Evolutionary conservation across 2,113 vertebrate genomes (phyloP), one percentile per base, ranked within the genome.

Genomic region (Glaucomys volans): DNA sequence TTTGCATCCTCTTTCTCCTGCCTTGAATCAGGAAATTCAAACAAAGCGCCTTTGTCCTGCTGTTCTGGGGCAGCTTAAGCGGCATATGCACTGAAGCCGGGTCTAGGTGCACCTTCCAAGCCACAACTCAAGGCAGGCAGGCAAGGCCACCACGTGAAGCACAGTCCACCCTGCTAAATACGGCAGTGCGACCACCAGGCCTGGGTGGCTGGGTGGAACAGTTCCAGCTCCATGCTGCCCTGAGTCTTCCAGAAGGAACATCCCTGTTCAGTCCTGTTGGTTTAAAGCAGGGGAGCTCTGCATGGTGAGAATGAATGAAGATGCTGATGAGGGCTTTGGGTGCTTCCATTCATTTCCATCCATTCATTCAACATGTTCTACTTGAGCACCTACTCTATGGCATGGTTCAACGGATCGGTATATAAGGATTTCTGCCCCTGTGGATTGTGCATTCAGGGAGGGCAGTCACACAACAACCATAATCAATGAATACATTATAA

Each of bases 11-110:
- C 75, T 80, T 62, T 81, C 57, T 96, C 79, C 96, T 87, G 85
- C 42, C 80, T 96, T 8, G 83, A 95, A 87, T 87, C 75, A 52
- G 66, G 90, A 94, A 92, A 95, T 94, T 47, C 72, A 96, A 97
- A 92, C 95, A 91, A 93, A 94, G 67, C 24, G 0, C 30, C 66
- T 71, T 93, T 71, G 13, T n/a, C n/a, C 50, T 71, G 83, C 87
- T 95, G 13, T 80, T 93, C 90, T 40, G 84, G 87, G 50, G 37
- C 2, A 24, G 59, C 42, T 52, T 91, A 50, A 72, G 42, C 54
- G 30, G 20, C 1, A 3, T 17, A 64, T 37, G 40, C 8, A 59
- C 22, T 28, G 82, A 92, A 75, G 28, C 1, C 2, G 59, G 28
- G 75, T 17, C 47, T n/a, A 30, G 54, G 13, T 28, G 64, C 24